Base-by-base conservation (phyloP, 1,140 invertebrate species). In the Orchestia grillus region DNA sequence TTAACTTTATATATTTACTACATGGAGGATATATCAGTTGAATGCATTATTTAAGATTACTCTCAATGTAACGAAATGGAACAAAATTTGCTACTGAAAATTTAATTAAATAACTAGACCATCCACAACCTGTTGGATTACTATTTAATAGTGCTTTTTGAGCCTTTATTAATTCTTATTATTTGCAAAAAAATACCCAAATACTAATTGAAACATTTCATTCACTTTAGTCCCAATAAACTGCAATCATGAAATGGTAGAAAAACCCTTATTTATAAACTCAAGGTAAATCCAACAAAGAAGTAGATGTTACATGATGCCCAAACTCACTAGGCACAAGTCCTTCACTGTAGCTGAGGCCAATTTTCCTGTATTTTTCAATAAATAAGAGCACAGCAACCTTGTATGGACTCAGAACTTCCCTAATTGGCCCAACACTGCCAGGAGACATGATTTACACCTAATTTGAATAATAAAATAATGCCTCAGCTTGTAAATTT, bases 371-470 rank as follows among this genome's bases (percentile, higher is more conserved):
- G 44, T 94, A 94, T 40, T 94, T 94, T 47, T 94, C 92, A 94
- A 94, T 94, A 45, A 94, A 94, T 45, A 94, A 44, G 8, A 94
- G 92, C 43, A 94, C 92, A 94, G 92, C 92, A 45, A 94, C 44
- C 44, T 94, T 94, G 92, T 40, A 94, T 44, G 92, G 92, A 44
- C 92, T 94, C 1, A 94, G 44, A 11, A 94, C 92, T 44, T 94
- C 92, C 41, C 44, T 44, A 36, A 94, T 94, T 42, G 92, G 92
- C 23, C 92, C 92, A 94, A 94, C 43, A 94, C 44, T 47, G 41
- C 88, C 88, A 91, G 88, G 88, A 91, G 88, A 91, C 88, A 91
- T 91, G 87, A 40, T 42, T 41, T 43, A 19, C 41, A 44, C 11
- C 88, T 91, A 91, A 42, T 42, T 4, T 91, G 3, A 91, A 43